Evolutionary conservation across 2,797 vertebrate genomes (phyloP).

Genomic region (Trachurus trachurus): DNA sequence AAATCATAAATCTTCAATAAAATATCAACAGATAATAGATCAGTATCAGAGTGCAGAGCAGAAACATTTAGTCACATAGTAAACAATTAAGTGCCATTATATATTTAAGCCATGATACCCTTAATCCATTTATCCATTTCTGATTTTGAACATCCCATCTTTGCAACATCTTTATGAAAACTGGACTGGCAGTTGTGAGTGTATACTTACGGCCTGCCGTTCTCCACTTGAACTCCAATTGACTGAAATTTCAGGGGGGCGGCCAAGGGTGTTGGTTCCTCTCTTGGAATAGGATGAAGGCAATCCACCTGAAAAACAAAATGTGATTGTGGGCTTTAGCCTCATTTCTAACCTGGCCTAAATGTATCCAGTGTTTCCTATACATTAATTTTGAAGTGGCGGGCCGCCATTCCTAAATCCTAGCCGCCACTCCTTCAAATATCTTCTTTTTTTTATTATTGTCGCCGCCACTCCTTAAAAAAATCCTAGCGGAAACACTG

Average conservation of each 20-base stretch:
- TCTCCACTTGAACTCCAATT: slow-evolving; percentile 98
- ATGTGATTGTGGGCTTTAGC: not conserved
- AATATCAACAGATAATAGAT: no score
- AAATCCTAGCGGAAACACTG: no score
- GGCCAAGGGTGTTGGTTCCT: slow-evolving; percentile 89
- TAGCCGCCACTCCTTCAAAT: no score
- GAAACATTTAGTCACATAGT: not conserved
- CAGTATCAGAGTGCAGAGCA: no score
- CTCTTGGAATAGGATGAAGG: slow-evolving; percentile 91
- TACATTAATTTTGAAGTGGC: no score
- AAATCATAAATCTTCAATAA: no score
- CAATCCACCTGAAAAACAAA: slow-evolving; percentile 92
- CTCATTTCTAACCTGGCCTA: not conserved
- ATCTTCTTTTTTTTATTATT: no score
- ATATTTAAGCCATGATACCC: not conserved
- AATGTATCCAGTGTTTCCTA: not conserved
- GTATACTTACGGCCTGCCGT: slow-evolving; percentile 95
- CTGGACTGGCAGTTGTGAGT: not conserved
- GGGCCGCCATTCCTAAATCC: no score
- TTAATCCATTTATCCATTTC: not conserved
- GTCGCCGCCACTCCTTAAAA: no score
- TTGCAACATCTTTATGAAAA: not conserved
- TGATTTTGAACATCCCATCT: not conserved
- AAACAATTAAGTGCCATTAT: not conserved
- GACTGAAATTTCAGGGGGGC: slow-evolving; percentile 92